Percentiles rank a stretch among this genome's conserved stretches.
Evolutionary conservation across 2,113 vertebrate genomes (phyloP).

Genomic region (Phaethornis superciliosus): DNA sequence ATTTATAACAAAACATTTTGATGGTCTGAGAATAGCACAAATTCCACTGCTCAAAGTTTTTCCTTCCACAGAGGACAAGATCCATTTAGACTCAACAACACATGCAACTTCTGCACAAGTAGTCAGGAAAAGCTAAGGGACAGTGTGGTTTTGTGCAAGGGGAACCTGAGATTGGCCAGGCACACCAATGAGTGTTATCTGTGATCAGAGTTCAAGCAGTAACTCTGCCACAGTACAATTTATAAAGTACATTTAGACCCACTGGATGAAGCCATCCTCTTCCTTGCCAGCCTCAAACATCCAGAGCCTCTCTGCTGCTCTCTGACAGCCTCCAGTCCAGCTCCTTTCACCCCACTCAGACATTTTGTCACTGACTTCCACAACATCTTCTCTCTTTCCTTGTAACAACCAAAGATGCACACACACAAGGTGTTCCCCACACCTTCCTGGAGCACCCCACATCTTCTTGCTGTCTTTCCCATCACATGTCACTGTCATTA

Average conservation of each 20-base stretch:
- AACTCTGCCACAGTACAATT: not conserved
- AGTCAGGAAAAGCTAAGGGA: not conserved
- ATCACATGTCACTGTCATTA: not conserved
- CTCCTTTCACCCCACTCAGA: not conserved
- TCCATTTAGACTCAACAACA: not conserved
- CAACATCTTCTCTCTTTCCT: not conserved
- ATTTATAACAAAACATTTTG: not conserved
- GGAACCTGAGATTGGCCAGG: not conserved
- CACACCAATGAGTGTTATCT: not conserved
- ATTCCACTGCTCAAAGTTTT: not conserved
- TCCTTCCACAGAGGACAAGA: not conserved
- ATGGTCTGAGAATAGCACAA: not conserved
- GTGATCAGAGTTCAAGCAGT: not conserved
- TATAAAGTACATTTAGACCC: not conserved
- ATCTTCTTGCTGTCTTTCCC: not conserved
- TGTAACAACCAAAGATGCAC: not conserved
- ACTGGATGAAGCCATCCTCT: not conserved
- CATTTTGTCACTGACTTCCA: not conserved
- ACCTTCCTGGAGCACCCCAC: not conserved
- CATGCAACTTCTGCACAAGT: not conserved
- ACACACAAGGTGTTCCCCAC: rapidly evolving
- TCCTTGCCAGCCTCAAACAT: not conserved
- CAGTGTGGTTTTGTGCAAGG: not conserved
- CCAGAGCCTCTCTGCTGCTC: not conserved
- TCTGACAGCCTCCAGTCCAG: not conserved